Base-by-base conservation (phyloP, 1,140 invertebrate genomes). In the Cephus cinctus region DNA sequence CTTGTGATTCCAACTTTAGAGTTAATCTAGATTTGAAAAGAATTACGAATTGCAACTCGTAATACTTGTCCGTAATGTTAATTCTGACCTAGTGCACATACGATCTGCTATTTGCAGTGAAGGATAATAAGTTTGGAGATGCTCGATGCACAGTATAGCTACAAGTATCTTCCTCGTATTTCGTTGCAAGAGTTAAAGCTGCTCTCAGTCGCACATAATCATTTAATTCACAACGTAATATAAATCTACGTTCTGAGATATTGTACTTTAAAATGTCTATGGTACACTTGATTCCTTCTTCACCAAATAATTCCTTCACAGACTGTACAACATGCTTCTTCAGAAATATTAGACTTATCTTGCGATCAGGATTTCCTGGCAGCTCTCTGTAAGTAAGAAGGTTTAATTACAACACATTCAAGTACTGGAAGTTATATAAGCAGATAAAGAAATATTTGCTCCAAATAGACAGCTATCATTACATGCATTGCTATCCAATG, bases 201-300 rank as follows among this genome's bases (percentile, higher is more conserved):
- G 78, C 74, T 46, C 80, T 71, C 2, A 84, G 56, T 52, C 82
- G 80, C 6, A 82, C 71, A 48, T 80, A 82, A 42, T 71, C 71
- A n/a, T 76, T 59, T 21, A 70, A 67, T 1, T 79, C 64, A 32
- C 86, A 84, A 30, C 81, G 72, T 39, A 86, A 23, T 14, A 86
- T 71, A 16, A 75, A 83, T 47, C 79, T 73, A 19, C 54, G 59
- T 9, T 69, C 61, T 0, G 50, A 9, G 1, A 65, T 45, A 59
- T 80, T 69, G 44, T 81, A 84, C 55, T 82, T 85, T 0, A 86
- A 51, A 18, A 87, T 57, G 46, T 86, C 80, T 21, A 86, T 61
- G 11, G 58, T 61, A 20, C 74, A 67, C 40, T 76, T 71, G 11
- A 80, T 67, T 44, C 81, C 82, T 55, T 80, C 69, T 67, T 81